Percentiles rank a stretch among this genome's conserved stretches.
Conservation (phyloP, 2,797 vertebrate species). For the Catostomus latipinnis region DNA sequence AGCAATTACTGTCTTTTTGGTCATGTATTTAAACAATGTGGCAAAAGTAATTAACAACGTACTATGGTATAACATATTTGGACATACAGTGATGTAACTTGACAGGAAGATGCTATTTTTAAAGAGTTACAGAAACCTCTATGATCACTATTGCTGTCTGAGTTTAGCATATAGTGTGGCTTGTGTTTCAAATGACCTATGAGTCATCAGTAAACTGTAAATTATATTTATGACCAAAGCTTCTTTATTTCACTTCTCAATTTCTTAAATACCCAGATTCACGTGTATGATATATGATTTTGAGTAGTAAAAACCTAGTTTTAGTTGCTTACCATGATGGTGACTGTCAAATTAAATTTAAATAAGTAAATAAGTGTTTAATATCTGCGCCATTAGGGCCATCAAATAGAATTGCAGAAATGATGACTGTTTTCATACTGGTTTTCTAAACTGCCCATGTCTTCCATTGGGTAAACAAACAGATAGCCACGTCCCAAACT, state of each 20-base stretch:
- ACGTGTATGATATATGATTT: neutral
- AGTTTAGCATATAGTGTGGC: conserved; percentile 25
- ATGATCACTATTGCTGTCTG: conserved; percentile 5
- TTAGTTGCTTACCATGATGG: neutral
- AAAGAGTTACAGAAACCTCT: conserved; percentile 30
- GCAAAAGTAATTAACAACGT: neutral
- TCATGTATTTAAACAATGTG: too few relatives aligned
- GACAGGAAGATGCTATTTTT: conserved; percentile 43
- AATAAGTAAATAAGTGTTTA: too few relatives aligned
- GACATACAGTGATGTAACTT: conserved; percentile 35
- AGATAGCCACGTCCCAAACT: too few relatives aligned
- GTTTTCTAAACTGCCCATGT: too few relatives aligned
- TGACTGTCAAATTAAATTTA: too few relatives aligned
- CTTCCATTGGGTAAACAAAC: too few relatives aligned
- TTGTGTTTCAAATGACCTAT: conserved; percentile 41
- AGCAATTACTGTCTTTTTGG: too few relatives aligned
- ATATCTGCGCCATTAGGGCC: too few relatives aligned
- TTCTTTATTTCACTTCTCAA: conserved; percentile 15
- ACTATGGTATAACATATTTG: conserved; percentile 27
- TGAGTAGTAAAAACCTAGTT: neutral
- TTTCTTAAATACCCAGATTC: neutral
- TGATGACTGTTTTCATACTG: too few relatives aligned
- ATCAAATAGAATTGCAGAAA: too few relatives aligned
- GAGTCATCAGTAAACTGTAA: conserved; percentile 43
- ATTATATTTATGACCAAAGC: conserved; percentile 27